Percentiles rank a stretch among this genome's conserved stretches.
phyloP scores from a whole-genome alignment of 2,797 vertebrate species.

The Falco berigora region DNA sequence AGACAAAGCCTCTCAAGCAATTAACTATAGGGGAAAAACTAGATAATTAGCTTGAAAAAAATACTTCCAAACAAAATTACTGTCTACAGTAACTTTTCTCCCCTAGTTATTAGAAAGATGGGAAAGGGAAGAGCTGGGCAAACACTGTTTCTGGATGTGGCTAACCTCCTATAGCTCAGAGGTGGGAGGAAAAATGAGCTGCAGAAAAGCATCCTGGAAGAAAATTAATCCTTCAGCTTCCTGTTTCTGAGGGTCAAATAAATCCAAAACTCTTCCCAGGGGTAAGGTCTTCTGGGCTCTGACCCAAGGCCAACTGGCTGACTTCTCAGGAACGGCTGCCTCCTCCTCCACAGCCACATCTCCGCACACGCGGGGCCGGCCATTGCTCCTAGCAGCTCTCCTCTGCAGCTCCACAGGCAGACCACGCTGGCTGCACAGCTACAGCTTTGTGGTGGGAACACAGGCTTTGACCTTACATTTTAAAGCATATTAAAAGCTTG shows the following conservation, averaged over 20 bases:
- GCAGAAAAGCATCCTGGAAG: not conserved
- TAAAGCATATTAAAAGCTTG: not conserved
- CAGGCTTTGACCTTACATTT: not conserved
- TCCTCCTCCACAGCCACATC: not conserved
- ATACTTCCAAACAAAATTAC: not conserved
- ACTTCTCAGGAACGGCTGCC: rapidly evolving
- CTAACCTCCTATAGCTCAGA: not conserved
- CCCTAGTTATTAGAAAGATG: not conserved
- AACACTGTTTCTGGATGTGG: not conserved
- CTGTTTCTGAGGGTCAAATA: not conserved
- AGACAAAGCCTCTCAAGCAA: not conserved
- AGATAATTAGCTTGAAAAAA: not conserved
- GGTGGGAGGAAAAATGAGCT: not conserved
- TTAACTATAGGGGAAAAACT: not conserved
- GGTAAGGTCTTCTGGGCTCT: not conserved
- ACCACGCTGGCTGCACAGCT: not conserved
- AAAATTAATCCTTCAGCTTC: not conserved
- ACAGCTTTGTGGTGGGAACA: not conserved
- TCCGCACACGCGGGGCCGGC: rapidly evolving
- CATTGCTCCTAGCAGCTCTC: rapidly evolving
- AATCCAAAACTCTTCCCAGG: not conserved
- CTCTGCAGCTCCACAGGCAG: not conserved
- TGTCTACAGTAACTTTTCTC: not conserved
- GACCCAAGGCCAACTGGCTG: not conserved
- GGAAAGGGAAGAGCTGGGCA: not conserved